phyloP scores from a whole-genome alignment of 2,888 invertebrate species.

The Napeogenes sylphis region DNA sequence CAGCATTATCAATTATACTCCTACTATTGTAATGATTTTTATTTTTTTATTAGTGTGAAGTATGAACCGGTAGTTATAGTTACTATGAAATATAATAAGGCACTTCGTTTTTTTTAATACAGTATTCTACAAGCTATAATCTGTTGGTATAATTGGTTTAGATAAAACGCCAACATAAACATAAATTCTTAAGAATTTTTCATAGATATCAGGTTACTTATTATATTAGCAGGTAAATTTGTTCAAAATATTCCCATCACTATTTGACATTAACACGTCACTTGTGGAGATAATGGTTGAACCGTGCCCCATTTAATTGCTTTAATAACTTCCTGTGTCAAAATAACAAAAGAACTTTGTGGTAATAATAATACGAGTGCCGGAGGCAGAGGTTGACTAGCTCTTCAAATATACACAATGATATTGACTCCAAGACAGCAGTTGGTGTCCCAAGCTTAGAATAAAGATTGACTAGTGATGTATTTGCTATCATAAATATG shows the following conservation, averaged over 20 bases:
- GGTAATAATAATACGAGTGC: slow-evolving; percentile 27
- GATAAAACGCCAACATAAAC: too few relatives aligned
- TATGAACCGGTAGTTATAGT: background rate
- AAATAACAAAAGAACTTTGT: slow-evolving; percentile 73
- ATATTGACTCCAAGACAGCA: too few relatives aligned
- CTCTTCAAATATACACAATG: slow-evolving; percentile 12
- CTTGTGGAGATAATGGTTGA: slow-evolving; percentile 73
- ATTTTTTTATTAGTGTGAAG: slow-evolving; percentile 10
- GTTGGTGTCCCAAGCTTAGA: too few relatives aligned
- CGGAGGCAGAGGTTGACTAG: slow-evolving; percentile 23
- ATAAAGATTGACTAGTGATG: background rate
- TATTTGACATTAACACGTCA: slow-evolving; percentile 74
- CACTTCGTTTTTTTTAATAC: too few relatives aligned
- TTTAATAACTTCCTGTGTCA: slow-evolving; percentile 79
- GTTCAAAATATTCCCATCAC: slow-evolving; percentile 47
- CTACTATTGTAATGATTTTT: slow-evolving; percentile 12
- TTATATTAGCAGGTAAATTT: slow-evolving; percentile 7
- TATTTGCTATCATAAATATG: too few relatives aligned
- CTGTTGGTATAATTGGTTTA: too few relatives aligned
- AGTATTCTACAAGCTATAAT: too few relatives aligned
- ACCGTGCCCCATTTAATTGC: slow-evolving; percentile 75
- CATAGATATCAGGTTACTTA: background rate
- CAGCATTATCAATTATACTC: slow-evolving; percentile 17
- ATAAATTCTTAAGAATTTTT: too few relatives aligned
- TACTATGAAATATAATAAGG: too few relatives aligned